phyloP scores from a whole-genome alignment of 2,797 vertebrate species.

The Arvicola amphibius region DNA sequence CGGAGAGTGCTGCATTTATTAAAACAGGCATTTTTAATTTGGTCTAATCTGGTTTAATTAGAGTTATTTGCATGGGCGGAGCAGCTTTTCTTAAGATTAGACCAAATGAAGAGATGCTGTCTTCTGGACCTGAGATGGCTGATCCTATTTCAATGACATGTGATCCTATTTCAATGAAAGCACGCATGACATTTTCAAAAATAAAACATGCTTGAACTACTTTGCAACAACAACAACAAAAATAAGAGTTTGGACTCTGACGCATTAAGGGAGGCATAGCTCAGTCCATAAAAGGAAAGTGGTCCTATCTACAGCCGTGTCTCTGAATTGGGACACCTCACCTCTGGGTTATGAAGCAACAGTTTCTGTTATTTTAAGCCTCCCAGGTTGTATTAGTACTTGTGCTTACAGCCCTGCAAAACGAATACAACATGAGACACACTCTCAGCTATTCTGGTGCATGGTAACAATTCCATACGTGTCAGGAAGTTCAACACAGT shows the following conservation, averaged over 20 bases:
- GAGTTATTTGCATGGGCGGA: too few relatives aligned
- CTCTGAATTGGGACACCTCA: background rate
- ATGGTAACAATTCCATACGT: background rate
- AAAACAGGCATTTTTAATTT: too few relatives aligned
- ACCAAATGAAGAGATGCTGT: background rate
- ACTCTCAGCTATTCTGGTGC: background rate
- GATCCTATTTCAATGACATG: background rate
- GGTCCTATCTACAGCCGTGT: background rate
- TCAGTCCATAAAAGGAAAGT: background rate
- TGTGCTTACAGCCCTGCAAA: background rate
- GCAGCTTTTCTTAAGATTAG: too few relatives aligned
- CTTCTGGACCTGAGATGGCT: background rate
- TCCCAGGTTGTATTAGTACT: background rate
- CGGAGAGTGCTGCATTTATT: too few relatives aligned
- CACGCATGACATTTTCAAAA: background rate
- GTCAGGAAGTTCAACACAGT: background rate
- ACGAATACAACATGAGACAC: background rate
- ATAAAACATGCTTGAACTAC: background rate
- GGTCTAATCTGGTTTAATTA: too few relatives aligned
- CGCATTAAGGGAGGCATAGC: background rate
- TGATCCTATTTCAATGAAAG: background rate
- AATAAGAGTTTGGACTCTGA: background rate
- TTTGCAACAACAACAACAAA: background rate
- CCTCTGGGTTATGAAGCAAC: background rate
- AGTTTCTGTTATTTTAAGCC: slow-evolving; percentile 8